Percentiles rank a stretch among this genome's conserved stretches.
Evolutionary conservation across 2,797 vertebrate species (phyloP).

Genomic region (Glossophaga mutica): DNA sequence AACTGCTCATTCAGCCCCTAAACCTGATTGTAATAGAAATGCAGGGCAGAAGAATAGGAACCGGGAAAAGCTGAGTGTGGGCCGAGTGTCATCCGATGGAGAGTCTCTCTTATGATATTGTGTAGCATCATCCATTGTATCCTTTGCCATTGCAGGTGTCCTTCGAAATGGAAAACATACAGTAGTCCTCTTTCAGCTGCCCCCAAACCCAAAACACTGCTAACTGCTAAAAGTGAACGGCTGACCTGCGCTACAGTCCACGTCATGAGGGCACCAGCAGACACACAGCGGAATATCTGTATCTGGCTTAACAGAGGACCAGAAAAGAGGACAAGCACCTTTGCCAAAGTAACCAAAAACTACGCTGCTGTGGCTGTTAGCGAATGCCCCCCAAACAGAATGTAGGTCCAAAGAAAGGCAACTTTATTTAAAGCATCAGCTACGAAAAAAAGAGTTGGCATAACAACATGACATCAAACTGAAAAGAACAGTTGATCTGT

Average conservation of each 20-base stretch:
- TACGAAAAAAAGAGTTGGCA: neutral
- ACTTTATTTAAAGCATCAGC: constrained; percentile 47
- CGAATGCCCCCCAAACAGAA: neutral
- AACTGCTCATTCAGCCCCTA: neutral
- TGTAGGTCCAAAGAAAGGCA: neutral
- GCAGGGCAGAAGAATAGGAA: neutral
- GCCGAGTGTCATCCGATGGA: neutral
- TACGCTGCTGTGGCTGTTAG: neutral
- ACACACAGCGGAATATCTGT: neutral
- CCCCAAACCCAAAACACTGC: neutral
- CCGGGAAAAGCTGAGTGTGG: neutral
- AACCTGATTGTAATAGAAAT: neutral
- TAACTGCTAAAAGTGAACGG: neutral
- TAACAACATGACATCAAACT: constrained; percentile 47
- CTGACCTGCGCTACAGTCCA: neutral
- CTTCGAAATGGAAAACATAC: neutral
- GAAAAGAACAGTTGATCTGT: constrained; percentile 72
- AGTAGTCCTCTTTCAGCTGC: neutral
- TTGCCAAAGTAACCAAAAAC: constrained; percentile 2
- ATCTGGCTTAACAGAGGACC: neutral
- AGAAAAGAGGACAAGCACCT: neutral
- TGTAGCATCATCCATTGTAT: neutral
- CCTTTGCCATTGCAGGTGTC: neutral
- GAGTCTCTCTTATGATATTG: neutral
- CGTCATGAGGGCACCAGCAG: neutral